These are phyloP conservation scores for Clarias pachynema DNA, from an alignment of 2,797 vertebrate species.

Conservation along the genomic window DNA sequence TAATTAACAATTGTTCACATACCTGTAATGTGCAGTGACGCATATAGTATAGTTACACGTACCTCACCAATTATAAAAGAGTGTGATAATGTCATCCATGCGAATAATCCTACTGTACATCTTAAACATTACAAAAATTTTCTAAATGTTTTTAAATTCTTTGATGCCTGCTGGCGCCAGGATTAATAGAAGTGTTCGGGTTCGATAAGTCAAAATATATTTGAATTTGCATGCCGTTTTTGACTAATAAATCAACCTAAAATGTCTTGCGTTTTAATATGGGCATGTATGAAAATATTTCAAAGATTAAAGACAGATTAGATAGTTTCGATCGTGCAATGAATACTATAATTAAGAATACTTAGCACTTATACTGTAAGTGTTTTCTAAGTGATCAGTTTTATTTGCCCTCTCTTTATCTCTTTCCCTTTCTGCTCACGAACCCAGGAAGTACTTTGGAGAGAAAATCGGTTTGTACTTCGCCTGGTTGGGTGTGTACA, in stretches of 20 bases:
- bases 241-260: not conserved
- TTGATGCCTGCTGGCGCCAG: not conserved
- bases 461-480: slow-evolving; percentile 97
- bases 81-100: too few species aligned
- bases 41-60: too few species aligned
- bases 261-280: too few species aligned
- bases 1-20: too few species aligned
- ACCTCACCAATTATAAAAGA: too few species aligned
- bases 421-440: slow-evolving; percentile 20
- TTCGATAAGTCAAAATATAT: not conserved
- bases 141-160: not conserved
- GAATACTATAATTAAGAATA: not conserved
- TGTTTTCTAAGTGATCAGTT: not conserved
- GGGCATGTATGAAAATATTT: not conserved
- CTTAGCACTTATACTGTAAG: not conserved
- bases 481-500: slow-evolving; percentile 97
- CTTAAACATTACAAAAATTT: not conserved
- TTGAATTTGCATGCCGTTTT: not conserved
- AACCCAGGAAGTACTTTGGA: slow-evolving; percentile 90
- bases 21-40: too few species aligned
- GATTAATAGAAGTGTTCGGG: not conserved
- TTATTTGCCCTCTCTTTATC: not conserved
- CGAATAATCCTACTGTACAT: too few species aligned
- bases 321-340: not conserved
- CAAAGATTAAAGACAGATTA: not conserved